A percentile compares a stretch with the other conserved stretches of the same genome.
Conservation (phyloP, 2,113 vertebrate species). For the Lontra canadensis region DNA sequence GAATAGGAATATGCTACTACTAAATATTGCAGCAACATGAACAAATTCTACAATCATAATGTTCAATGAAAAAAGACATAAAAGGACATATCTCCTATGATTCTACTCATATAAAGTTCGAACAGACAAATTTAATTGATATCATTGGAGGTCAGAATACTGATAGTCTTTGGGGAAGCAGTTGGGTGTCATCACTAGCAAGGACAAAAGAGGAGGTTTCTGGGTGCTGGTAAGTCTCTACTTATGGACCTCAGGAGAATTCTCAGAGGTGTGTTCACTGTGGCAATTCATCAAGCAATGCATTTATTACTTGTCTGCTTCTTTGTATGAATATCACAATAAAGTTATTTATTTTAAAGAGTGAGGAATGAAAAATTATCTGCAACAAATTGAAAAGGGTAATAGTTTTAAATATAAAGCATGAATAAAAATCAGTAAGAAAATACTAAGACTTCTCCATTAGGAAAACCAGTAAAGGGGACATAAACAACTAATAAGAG, state of each 20-base stretch:
- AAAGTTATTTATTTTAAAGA: background rate
- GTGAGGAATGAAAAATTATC: background rate
- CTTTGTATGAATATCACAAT: background rate
- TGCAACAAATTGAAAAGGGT: background rate
- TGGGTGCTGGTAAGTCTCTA: background rate
- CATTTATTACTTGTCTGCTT: background rate
- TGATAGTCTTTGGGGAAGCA: background rate
- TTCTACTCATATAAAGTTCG: background rate
- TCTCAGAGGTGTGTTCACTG: background rate
- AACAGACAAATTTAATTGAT: background rate
- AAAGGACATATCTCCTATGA: background rate
- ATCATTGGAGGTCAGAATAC: background rate
- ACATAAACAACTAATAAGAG: background rate
- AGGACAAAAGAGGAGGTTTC: background rate
- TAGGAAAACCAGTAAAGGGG: background rate
- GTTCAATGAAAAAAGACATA: background rate
- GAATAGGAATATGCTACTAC: background rate
- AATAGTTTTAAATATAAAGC: background rate
- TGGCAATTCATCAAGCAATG: background rate
- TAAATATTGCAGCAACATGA: background rate
- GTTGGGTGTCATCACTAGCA: background rate
- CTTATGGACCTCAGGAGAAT: background rate
- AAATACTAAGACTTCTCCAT: background rate
- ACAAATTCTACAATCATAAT: background rate
- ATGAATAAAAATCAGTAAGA: background rate